Evolutionary conservation across 2,797 vertebrate genomes (phyloP), one percentile per base, ranked within the genome.

Genomic region (Enteromius treurensis): DNA sequence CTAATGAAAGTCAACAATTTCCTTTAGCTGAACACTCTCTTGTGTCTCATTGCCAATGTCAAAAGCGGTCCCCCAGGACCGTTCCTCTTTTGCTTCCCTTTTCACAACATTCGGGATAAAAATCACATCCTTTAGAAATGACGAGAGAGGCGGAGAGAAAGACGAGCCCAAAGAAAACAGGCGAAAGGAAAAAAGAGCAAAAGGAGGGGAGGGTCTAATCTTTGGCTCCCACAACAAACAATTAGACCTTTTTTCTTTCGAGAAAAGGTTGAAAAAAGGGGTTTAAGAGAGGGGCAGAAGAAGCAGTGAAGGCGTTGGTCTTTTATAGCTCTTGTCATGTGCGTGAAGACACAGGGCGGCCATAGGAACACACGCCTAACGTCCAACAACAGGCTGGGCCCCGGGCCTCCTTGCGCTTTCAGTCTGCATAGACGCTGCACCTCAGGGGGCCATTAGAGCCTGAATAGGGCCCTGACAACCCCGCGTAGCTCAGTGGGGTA

Each of bases 381-480:
- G 95, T 96, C 93, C 94, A 94, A 95, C 95, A 96, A 95, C 93
- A 90, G 94, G 92, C 92, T 89, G 90, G 95, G 91, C 90, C 91
- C 91, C 85, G 92, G 94, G 94, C 94, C 94, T 92, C 93, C 89
- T 90, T 89, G 81, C 88, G 93, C 89, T 94, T 95, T 95, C 93
- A 96, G 95, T 90, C 90, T 89, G 79, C 92, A 96, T 94, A 95
- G 95, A 95, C 94, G 91, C 90, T 85, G 92, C 96, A 95, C 97
- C 96, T 95, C 96, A 92, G 97, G 97, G 96, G 96, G 96, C 95
- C 95, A 93, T 94, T 93, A 92, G 90, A 86, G 92, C 90, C 93
- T 97, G 95, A 97, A 97, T 97, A 92, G 93, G 92, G 91, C 87
- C 91, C 94, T 97, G 96, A 97, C 96, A 97, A 94, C 93, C 94